Evolutionary conservation across 1,140 invertebrate genomes (phyloP).

Genomic region (Danaus melanippus): DNA sequence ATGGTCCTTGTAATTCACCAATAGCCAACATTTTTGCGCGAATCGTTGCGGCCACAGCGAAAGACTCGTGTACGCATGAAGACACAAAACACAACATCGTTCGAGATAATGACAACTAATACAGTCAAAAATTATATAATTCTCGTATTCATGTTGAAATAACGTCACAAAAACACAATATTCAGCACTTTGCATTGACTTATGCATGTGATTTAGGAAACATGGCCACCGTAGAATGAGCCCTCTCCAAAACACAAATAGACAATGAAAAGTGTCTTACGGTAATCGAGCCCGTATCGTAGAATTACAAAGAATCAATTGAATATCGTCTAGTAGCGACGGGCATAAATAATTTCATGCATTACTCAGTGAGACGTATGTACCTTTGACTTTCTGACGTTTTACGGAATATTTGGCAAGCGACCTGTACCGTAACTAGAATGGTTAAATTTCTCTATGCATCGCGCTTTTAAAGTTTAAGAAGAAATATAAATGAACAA

Average conservation of each 20-base stretch:
- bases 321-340: conserved; percentile 51
- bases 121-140: conserved; percentile 60
- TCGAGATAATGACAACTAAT: conserved; percentile 35
- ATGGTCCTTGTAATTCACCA: conserved; percentile 70
- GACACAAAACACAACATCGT: conserved; percentile 44
- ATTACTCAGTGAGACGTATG: conserved; percentile 68
- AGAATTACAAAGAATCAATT: conserved; percentile 59
- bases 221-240: conserved; percentile 64
- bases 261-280: conserved; percentile 59
- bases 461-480: conserved; percentile 42
- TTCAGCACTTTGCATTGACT: conserved; percentile 48
- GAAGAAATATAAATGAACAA: conserved; percentile 27
- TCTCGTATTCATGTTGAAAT: conserved; percentile 43
- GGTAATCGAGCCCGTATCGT: conserved; percentile 38
- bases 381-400: conserved; percentile 71
- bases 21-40: conserved; percentile 65
- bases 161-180: conserved; percentile 47
- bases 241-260: conserved; percentile 61
- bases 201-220: conserved; percentile 68
- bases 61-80: conserved; percentile 39
- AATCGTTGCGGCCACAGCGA: conserved; percentile 44
- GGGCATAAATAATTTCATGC: conserved; percentile 68
- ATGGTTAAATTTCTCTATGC: conserved; percentile 49
- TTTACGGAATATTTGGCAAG: conserved; percentile 72
- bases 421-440: conserved; percentile 58